Evolutionary conservation across 2,797 vertebrate species (phyloP).

Genomic region (Otolemur crassicaudatus): DNA sequence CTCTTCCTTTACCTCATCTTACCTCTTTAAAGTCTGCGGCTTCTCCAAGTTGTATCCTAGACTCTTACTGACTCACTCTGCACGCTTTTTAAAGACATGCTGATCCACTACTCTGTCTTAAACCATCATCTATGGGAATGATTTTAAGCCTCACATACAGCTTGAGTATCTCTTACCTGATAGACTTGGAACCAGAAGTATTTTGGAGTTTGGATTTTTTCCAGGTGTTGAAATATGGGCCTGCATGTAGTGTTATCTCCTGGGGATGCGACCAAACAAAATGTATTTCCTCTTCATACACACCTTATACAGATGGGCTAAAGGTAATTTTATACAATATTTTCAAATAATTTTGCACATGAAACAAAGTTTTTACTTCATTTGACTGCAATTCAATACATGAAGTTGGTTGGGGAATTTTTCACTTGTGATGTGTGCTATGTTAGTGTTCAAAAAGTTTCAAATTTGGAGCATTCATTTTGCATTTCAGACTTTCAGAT

Average conservation of each 20-base stretch:
- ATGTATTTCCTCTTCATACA: neutral
- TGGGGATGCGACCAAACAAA: neutral
- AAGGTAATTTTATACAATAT: neutral
- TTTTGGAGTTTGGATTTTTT: neutral
- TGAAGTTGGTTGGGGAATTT: neutral
- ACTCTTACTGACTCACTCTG: neutral
- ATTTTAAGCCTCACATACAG: neutral
- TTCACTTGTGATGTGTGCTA: neutral
- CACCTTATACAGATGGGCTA: neutral
- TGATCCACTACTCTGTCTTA: neutral
- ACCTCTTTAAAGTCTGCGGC: neutral
- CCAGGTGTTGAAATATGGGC: neutral
- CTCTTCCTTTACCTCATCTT: neutral
- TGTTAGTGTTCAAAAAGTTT: neutral
- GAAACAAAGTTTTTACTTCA: neutral
- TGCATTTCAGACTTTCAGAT: neutral
- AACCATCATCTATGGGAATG: neutral
- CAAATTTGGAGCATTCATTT: neutral
- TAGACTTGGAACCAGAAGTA: neutral
- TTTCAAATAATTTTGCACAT: neutral
- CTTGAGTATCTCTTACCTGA: neutral
- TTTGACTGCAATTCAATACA: neutral
- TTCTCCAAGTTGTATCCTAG: neutral
- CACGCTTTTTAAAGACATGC: neutral
- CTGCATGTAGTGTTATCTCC: neutral